Conservation (phyloP, 2,113 vertebrate genomes). For the Lamprotornis superbus region DNA sequence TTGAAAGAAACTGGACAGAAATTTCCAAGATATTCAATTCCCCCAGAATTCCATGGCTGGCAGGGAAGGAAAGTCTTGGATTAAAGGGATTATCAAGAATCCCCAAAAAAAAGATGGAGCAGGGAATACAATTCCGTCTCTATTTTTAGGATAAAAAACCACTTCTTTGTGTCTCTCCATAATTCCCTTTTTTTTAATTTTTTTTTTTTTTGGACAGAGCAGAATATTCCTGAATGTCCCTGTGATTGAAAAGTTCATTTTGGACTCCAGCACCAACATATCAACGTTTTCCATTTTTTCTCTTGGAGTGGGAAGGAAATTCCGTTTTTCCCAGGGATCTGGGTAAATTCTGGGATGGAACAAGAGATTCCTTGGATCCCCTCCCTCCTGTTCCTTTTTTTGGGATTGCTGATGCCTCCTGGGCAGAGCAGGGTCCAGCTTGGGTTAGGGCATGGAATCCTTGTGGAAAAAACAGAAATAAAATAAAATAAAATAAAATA, state of each 20-base stretch:
- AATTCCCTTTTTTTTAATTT: not conserved
- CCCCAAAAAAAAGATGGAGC: not conserved
- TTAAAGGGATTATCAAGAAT: not conserved
- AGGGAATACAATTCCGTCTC: not conserved
- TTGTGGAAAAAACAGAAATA: not conserved
- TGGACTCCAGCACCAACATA: not conserved
- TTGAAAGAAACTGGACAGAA: not conserved
- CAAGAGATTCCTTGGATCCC: not conserved
- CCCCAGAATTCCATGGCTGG: not conserved
- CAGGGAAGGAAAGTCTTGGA: not conserved
- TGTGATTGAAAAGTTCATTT: not conserved
- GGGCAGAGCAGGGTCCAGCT: not conserved
- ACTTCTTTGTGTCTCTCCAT: not conserved
- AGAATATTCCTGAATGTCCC: not conserved
- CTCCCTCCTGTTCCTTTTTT: not conserved
- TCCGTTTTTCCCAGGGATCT: not conserved
- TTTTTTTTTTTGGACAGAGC: not conserved
- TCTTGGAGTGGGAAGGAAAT: not conserved
- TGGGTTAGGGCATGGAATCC: not conserved
- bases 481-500: not conserved
- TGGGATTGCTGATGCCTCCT: not conserved
- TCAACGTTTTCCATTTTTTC: not conserved
- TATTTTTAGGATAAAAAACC: not conserved
- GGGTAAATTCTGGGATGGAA: not conserved
- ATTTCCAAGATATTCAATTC: not conserved